Evolutionary conservation across 2,113 vertebrate genomes (phyloP), one percentile per base, ranked within the genome.

Genomic region (Craseonycteris thonglongyai): DNA sequence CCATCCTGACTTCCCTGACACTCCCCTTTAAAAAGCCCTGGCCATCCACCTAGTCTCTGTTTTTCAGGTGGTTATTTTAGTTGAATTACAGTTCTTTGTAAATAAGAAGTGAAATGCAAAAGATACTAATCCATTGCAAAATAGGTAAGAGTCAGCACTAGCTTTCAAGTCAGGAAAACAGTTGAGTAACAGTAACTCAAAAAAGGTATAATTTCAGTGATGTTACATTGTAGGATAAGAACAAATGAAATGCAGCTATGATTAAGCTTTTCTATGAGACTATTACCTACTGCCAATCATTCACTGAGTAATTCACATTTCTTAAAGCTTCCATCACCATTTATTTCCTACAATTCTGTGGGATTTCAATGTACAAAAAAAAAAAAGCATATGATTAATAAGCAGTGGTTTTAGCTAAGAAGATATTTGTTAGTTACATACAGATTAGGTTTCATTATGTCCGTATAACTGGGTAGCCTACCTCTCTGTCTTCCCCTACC

Each of bases 261-360:
- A 95, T 40, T 83, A 59, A 49, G 71, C 30, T 90, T 94, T 84
- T 85, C 66, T 58, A 49, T 68, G 56, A 80, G 47, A 71, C 63
- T 61, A 71, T 47, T n/a, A 85, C 72, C 65, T 63, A 88, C n/a
- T 85, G 35, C 22, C 80, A 87, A 58, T 87, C 45, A 75, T 9
- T 92, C 35, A 47, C n/a, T 95, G 75, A 83, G 75, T 93, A 92
- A 87, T n/a, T 74, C 59, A 83, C 47, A 91, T 89, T 87, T 93
- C 69, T 83, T 40, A 78, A 5, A 40, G 35, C n/a, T 71, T 87
- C 13, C 42, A 35, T 66, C 81, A 63, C 42, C 40, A 63, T 30
- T 90, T 83, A 93, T 51, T 92, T 92, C 28, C 42, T 83, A 42
- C 12, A 15, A 42, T 80, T 96, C 54, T 58, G 35, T 78, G 45